These are phyloP conservation scores for Megaleporinus macrocephalus DNA, from an alignment of 2,113 vertebrate species.

Conservation along the genomic window DNA sequence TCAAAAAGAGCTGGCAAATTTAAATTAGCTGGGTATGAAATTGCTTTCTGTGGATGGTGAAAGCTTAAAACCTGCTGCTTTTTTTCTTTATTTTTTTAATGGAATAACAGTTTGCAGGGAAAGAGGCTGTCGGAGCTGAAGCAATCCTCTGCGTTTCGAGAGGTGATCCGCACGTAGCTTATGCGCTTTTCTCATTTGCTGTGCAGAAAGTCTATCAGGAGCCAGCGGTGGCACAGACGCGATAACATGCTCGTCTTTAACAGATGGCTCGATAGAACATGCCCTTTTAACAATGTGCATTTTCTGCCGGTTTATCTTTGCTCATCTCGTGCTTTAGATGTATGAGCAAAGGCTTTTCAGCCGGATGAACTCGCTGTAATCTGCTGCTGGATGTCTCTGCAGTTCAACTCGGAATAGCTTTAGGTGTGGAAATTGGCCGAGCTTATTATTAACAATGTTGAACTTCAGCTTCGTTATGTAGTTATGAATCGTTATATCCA, in stretches of 20 bases:
- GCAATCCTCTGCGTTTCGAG: conserved; percentile 7
- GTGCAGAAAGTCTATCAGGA: conserved; percentile 8
- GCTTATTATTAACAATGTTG: too few relatives aligned
- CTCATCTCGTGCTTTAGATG: background rate
- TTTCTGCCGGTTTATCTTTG: conserved; percentile 1
- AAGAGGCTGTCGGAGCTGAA: conserved; percentile 1
- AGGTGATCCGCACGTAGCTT: conserved; percentile 21
- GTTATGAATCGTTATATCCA: too few relatives aligned
- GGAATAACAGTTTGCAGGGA: conserved; percentile 50
- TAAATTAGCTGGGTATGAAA: conserved; percentile 65
- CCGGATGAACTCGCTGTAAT: background rate
- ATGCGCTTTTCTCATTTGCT: conserved; percentile 14
- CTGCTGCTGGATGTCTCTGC: background rate
- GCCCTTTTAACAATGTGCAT: conserved; percentile 11
- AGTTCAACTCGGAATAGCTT: background rate
- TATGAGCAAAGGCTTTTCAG: conserved; percentile 17
- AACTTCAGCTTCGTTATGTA: too few relatives aligned
- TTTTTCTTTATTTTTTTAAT: conserved; percentile 23
- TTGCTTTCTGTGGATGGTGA: conserved; percentile 58
- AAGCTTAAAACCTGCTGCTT: conserved; percentile 56
- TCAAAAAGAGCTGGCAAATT: conserved; percentile 66
- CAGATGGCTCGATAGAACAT: conserved; percentile 15
- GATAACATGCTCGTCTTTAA: conserved; percentile 15
- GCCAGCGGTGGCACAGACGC: background rate
- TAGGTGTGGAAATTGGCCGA: background rate